Evolutionary conservation across 2,113 vertebrate genomes (phyloP), one percentile per base, ranked within the genome.

Genomic region (Australoheros scitulus): DNA sequence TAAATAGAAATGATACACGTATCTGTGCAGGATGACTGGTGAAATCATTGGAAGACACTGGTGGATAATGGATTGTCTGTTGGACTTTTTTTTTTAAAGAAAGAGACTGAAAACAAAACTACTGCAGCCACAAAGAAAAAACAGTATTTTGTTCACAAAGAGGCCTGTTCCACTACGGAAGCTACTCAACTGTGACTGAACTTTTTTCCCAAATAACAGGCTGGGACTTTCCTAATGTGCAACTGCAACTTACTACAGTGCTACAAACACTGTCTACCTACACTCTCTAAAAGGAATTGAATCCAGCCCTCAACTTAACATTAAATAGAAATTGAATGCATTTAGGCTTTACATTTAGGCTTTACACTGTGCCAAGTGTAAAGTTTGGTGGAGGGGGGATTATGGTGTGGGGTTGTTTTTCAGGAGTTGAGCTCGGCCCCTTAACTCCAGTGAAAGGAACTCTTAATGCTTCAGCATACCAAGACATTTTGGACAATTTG

Each of bases 61-160:
- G 47, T 56, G 60, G 81, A 38, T 81, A 68, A 86, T 80, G 68
- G 43, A 84, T 84, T 68, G 83, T 83, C 80, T 80, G 68, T 9
- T 29, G 29, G n/a, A 24, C 70, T 65, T 58, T 78, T 79, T 79
- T 79, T 80, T 61, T 22, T 8, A 18, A 47, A 77, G 60, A 17
- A 56, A 22, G 14, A 77, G 55, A 32, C 18, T 2, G 9, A 68
- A 87, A 84, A 59, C 34, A 56, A 68, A 59, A 34, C 20, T 24
- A 8, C 18, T 68, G 36, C 8, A 38, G 22, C 11, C 2, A 6
- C 34, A 68, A 76, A 4, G 15, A 47, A 17, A 78, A 59, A 50
- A 50, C 24, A 5, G 65, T 17, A 70, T 34, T 79, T 24, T 76
- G 18, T 64, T 56, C 26, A 68, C 7, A 38, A 8, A 29, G 22